Evolutionary conservation across 2,888 invertebrate species (phyloP), one percentile per base, ranked within the genome.

Genomic region (Gortyna flavago): DNA sequence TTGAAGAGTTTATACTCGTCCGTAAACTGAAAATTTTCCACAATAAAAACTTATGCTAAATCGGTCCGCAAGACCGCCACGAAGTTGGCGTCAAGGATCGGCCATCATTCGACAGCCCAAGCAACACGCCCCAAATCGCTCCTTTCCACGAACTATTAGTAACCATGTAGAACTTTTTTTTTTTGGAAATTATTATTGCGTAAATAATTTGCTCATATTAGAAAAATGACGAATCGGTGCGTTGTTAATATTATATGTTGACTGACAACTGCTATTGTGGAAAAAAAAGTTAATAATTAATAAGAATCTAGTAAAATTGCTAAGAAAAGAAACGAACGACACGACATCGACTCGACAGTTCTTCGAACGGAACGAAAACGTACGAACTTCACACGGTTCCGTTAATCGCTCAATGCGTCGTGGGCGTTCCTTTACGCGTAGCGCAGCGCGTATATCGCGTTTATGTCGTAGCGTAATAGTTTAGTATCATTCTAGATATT

Each of bases 41-140:
- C 91, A 90, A 88, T 90, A 91, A 92, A 88, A 91, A 91, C 87
- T 90, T 90, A 90, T 85, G 89, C 90, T 92, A 91, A 90, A 90
- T 93, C 92, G 91, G 92, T 91, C 93, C 87, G 77, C 85, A 84
- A 92, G 92, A 95, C 95, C 94, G 93, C 91, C 92, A 92, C 92
- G 94, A 95, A 95, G 93, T 95, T 94, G 90, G 93, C 92, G 90
- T 91, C 90, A 91, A 85, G 90, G 90, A 93, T 92, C 95, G 93
- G 94, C 95, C 95, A 95, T 95, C 92, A 92, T 89, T 91, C 89
- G 92, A 91, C 90, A 89, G 87, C 88, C 87, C 89, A 89, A 90
- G 92, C 91, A 92, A 95, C 94, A 93, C 93, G 94, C 95, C 94
- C 93, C 90, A 89, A 85, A 79, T 72, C 89, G 90, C 88, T 92